A percentile compares a stretch with the other conserved stretches of the same genome.
These are phyloP conservation scores for Saturnia japonica DNA, from an alignment of 2,888 invertebrate species.

Conservation along the genomic window DNA sequence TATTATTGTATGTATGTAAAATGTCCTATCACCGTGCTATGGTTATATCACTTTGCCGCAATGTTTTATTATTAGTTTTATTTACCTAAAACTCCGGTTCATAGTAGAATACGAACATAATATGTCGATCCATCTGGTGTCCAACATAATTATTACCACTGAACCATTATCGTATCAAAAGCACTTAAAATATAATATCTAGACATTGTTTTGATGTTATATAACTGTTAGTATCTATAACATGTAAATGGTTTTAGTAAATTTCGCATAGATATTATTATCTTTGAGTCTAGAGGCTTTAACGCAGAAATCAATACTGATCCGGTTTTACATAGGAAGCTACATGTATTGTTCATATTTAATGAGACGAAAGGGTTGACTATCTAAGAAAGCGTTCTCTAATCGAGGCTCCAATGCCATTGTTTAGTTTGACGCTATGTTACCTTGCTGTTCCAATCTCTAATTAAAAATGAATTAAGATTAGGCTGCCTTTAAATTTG, in stretches of 20 bases:
- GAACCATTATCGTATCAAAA: too few species aligned
- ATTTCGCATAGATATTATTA: slow-evolving; percentile 2
- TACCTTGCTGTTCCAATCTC: slow-evolving; percentile 32
- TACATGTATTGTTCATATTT: slow-evolving; percentile 48
- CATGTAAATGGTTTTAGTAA: neutral
- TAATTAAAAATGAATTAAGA: slow-evolving; percentile 42
- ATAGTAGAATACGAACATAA: too few species aligned
- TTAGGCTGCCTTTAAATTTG: slow-evolving; percentile 28
- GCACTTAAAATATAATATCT: too few species aligned
- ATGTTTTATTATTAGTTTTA: too few species aligned
- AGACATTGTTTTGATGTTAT: too few species aligned
- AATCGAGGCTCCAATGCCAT: slow-evolving; percentile 34
- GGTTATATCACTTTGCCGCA: too few species aligned
- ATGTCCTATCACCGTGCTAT: too few species aligned
- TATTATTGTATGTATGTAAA: too few species aligned
- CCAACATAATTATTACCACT: too few species aligned
- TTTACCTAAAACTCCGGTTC: too few species aligned
- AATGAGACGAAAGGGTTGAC: slow-evolving; percentile 49
- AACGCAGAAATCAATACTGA: slow-evolving; percentile 15
- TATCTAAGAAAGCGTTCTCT: slow-evolving; percentile 33
- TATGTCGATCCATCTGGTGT: too few species aligned
- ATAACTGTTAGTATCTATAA: neutral
- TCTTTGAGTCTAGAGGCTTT: neutral
- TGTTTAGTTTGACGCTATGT: slow-evolving; percentile 36
- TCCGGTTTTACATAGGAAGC: neutral